phyloP scores from a whole-genome alignment of 2,113 vertebrate species.

The Loxodonta africana region DNA sequence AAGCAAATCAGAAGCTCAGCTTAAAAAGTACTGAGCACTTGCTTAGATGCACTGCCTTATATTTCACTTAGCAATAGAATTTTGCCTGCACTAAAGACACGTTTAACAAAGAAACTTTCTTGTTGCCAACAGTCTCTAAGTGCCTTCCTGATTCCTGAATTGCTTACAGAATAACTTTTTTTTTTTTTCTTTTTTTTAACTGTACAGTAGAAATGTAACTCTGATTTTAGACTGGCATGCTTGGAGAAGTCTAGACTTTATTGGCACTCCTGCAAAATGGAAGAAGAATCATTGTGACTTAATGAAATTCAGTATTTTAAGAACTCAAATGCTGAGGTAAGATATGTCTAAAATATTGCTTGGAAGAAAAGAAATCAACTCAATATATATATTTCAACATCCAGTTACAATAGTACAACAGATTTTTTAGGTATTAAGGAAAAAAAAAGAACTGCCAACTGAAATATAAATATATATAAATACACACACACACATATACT shows the following conservation, averaged over 20 bases:
- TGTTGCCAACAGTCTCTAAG: not conserved
- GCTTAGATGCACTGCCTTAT: not conserved
- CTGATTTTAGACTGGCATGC: not conserved
- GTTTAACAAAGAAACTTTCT: slow-evolving; percentile 20
- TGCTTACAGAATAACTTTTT: not conserved
- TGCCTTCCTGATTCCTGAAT: slow-evolving; percentile 58
- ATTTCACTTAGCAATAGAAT: slow-evolving; percentile 38
- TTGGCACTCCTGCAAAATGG: slow-evolving; percentile 24
- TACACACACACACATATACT: not conserved
- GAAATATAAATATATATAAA: not conserved
- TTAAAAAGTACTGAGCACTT: not conserved
- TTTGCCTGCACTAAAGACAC: not conserved
- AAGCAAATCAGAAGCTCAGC: not conserved
- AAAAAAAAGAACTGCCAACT: not conserved
- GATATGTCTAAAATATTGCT: slow-evolving; percentile 15
- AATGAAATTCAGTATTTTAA: slow-evolving; percentile 49
- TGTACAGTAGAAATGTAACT: not conserved
- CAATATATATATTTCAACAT: slow-evolving; percentile 32
- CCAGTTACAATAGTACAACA: not conserved
- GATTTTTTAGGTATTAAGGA: not conserved
- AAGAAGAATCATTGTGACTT: slow-evolving; percentile 42
- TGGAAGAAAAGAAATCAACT: slow-evolving; percentile 52
- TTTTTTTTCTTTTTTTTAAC: not conserved
- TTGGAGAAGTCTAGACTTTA: slow-evolving; percentile 1
- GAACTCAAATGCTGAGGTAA: slow-evolving; percentile 66